Evolutionary conservation across 2,888 invertebrate species (phyloP).

Genomic region (Ephialtes manifestator): DNA sequence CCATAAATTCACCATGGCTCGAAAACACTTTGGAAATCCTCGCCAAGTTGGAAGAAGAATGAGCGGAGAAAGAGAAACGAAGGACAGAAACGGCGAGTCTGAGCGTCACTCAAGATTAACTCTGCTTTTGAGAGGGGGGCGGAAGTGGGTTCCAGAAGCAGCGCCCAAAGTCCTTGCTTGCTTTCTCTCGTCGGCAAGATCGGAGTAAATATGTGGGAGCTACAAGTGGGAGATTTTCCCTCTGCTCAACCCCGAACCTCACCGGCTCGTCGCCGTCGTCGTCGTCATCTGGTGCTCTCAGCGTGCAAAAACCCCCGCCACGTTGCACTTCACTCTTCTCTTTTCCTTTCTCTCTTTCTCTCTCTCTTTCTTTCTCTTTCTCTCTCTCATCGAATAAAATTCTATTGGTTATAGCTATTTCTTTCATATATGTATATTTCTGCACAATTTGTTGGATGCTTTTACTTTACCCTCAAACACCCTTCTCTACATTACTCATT

Average conservation of each 20-base stretch:
- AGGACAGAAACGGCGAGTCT: slow-evolving; percentile 65
- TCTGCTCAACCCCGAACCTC: slow-evolving; percentile 67
- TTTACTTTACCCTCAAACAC: too few relatives aligned
- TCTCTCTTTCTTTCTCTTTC: not conserved
- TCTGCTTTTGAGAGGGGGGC: slow-evolving; percentile 60
- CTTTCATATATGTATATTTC: too few relatives aligned
- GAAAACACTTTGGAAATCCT: slow-evolving; percentile 12
- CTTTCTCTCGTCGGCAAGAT: slow-evolving; percentile 73
- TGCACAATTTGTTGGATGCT: too few relatives aligned
- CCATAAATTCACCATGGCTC: not conserved
- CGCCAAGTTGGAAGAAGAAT: not conserved
- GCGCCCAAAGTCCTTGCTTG: slow-evolving; percentile 45
- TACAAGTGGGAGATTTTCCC: slow-evolving; percentile 84
- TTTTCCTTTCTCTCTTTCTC: slow-evolving; percentile 19
- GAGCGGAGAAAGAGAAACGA: slow-evolving; percentile 56
- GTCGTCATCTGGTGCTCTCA: slow-evolving; percentile 58
- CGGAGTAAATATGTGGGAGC: slow-evolving; percentile 83
- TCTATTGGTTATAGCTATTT: too few relatives aligned
- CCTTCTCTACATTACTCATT: too few relatives aligned
- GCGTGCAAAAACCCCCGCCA: slow-evolving; percentile 35
- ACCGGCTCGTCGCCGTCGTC: slow-evolving; percentile 34
- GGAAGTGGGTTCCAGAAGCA: not conserved
- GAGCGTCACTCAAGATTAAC: slow-evolving; percentile 81
- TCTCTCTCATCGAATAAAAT: too few relatives aligned
- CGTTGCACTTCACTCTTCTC: slow-evolving; percentile 14